Evolutionary conservation across 2,113 vertebrate species (phyloP).

Genomic region (Aldabrachelys gigantea): DNA sequence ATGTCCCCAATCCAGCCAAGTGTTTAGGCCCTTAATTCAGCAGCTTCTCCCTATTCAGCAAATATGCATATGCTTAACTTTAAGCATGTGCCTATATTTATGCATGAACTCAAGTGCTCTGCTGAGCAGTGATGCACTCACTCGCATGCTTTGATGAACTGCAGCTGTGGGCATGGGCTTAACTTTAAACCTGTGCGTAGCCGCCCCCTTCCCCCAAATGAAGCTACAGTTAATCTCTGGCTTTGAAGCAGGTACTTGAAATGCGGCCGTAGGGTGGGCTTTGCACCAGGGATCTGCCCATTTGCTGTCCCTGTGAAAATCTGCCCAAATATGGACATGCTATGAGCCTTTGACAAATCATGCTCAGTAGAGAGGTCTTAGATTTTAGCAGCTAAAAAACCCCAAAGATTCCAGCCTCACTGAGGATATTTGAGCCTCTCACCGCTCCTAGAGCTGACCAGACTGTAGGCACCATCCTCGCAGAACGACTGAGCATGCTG

Average conservation of each 20-base stretch:
- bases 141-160: neutral
- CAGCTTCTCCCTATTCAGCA: no score
- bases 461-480: neutral
- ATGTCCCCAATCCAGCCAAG: no score
- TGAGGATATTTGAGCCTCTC: neutral
- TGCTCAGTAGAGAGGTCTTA: neutral
- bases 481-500: neutral
- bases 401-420: neutral
- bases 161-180: neutral
- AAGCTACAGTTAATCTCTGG: neutral
- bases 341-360: neutral
- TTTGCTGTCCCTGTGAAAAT: neutral
- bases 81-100: no score
- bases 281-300: neutral
- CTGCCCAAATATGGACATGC: neutral
- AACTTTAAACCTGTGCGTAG: neutral
- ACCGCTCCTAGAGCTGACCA: neutral
- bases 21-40: no score
- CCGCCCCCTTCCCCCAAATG: accelerated
- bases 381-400: neutral
- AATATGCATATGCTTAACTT: no score
- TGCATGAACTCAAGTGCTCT: no score
- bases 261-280: neutral
- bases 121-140: neutral
- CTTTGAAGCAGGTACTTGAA: neutral